Percentiles rank a stretch among this genome's conserved stretches.
These are phyloP conservation scores for Aricia artaxerxes DNA, from an alignment of 2,888 invertebrate species.

Conservation along the genomic window DNA sequence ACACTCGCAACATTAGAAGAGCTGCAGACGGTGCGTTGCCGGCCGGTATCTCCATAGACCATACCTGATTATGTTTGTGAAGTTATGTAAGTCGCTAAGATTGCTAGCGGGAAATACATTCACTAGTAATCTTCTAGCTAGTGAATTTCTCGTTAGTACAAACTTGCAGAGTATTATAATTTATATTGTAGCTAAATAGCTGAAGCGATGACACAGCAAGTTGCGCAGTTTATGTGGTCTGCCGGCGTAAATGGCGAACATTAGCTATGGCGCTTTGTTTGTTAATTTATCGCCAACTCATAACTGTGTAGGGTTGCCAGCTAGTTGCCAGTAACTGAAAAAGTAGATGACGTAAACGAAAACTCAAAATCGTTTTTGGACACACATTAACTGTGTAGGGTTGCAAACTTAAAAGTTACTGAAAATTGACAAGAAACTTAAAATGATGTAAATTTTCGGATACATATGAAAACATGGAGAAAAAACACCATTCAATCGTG, in stretches of 20 bases:
- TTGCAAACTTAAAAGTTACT: too few species aligned
- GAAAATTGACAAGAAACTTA: too few species aligned
- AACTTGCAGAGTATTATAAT: background rate
- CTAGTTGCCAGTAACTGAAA: background rate
- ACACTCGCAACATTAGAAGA: too few species aligned
- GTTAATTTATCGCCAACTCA: slow-evolving; percentile 22
- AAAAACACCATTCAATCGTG: too few species aligned
- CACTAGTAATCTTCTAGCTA: background rate
- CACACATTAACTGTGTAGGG: too few species aligned
- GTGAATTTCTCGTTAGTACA: background rate
- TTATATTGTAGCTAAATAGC: background rate
- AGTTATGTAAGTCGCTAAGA: background rate
- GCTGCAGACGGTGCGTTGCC: too few species aligned
- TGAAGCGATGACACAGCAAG: slow-evolving; percentile 17
- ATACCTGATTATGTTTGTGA: background rate
- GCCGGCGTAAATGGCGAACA: background rate
- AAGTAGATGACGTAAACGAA: too few species aligned
- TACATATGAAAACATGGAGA: too few species aligned
- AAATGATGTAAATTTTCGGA: too few species aligned
- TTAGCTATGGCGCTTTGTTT: slow-evolving; percentile 20
- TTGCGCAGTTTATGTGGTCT: slow-evolving; percentile 15
- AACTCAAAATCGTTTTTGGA: too few species aligned
- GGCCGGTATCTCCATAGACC: too few species aligned
- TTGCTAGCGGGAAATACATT: background rate
- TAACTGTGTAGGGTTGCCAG: slow-evolving; percentile 5